Evolutionary conservation across 2,113 vertebrate genomes (phyloP), one percentile per base, ranked within the genome.

Genomic region (Mesembrinibis cayennensis): DNA sequence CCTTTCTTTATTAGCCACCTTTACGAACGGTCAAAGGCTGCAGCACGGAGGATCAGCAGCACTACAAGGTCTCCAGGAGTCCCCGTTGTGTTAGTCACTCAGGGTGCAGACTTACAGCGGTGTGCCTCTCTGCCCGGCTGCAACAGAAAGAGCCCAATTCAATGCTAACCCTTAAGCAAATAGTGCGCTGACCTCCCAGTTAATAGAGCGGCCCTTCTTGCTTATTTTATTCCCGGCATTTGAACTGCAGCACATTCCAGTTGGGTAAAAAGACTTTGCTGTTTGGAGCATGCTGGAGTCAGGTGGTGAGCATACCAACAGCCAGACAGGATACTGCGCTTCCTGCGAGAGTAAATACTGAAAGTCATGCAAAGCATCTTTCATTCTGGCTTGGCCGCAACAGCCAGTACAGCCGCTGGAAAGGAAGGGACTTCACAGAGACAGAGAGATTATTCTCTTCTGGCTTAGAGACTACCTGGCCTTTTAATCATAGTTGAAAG

Each of bases 271-370:
- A 97, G 97, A 94, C 98, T 98, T 94, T 30, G 92, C 93, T 97
- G 97, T 97, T 78, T 91, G 84, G 79, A 97, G 90, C 59, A 72
- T 97, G 98, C 98, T 97, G 94, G 98, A 98, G 98, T 97, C 94
- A 91, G 93, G 92, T 94, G 94, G 96, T 93, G 95, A 94, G 90
- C 98, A 97, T 95, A 94, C 97, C 97, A 82, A 90, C 94, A 97
- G 97, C 97, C 98, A 98, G 98, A 98, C 98, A 98, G 98, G 98
- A 99, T 98, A 96, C 98, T 98, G 97, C 55, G 98, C 98, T 98
- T 99, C 98, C 98, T 98, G 97, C 95, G 83, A 97, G 97, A 98
- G 98, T 97, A 98, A 98, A 96, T 76, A 85, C 92, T 81, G 18
- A 89, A 26, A 95, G 89, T 59, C 89, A 94, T 78, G 97, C 94